phyloP scores from a whole-genome alignment of 2,113 vertebrate genomes.

The Pachypanchax playfairii region DNA sequence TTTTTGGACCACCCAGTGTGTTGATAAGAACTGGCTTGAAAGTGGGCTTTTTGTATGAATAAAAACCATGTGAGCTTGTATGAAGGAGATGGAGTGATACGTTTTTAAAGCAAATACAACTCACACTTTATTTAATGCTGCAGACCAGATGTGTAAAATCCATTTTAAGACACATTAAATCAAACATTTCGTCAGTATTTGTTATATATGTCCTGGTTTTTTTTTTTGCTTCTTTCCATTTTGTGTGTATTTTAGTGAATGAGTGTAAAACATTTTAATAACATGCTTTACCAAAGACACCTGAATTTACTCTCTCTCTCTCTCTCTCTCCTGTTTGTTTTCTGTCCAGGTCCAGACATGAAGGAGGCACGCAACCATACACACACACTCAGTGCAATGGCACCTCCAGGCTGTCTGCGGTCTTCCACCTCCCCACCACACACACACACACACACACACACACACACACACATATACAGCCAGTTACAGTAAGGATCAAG shows the following conservation, averaged over 20 bases:
- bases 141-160: slow-evolving; percentile 1
- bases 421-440: slow-evolving; percentile 47
- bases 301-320: slow-evolving; percentile 52
- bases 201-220: background rate
- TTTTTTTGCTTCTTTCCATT: slow-evolving; percentile 9
- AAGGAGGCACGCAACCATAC: slow-evolving; percentile 49
- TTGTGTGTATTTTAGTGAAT: background rate
- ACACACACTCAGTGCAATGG: slow-evolving; percentile 31
- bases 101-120: slow-evolving; percentile 28
- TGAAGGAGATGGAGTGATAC: slow-evolving; percentile 11
- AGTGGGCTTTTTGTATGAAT: slow-evolving; percentile 43
- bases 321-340: slow-evolving; percentile 59
- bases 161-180: slow-evolving; percentile 5
- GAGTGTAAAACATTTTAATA: slow-evolving; percentile 48
- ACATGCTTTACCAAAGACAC: slow-evolving; percentile 62
- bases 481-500: slow-evolving; percentile 54
- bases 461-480: slow-evolving; percentile 3
- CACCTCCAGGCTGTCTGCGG: slow-evolving; percentile 65
- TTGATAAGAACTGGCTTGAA: slow-evolving; percentile 37
- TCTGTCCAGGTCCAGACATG: slow-evolving; percentile 71
- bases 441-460: slow-evolving; percentile 28
- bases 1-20: slow-evolving; percentile 63
- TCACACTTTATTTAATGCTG: slow-evolving; percentile 26
- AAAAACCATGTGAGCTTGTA: slow-evolving; percentile 23
- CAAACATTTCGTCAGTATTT: background rate